These are phyloP conservation scores for Metridium senile DNA, from an alignment of 92 coral and sea anemone genomes.

Conservation along the genomic window DNA sequence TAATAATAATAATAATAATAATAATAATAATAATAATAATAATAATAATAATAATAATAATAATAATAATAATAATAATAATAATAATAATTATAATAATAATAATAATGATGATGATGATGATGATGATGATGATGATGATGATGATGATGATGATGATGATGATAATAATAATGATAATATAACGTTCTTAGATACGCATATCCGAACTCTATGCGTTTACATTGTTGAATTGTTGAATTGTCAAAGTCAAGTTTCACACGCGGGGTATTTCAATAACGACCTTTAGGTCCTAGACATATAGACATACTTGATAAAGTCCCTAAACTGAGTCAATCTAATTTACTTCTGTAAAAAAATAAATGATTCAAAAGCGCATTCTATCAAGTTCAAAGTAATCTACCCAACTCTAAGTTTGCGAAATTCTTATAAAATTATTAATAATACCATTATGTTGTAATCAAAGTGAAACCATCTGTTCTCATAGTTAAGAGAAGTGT, in stretches of 20 bases:
- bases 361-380: too few relatives aligned
- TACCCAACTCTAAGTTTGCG: background rate
- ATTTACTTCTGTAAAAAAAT: too few relatives aligned
- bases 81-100: background rate
- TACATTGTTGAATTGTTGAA: background rate
- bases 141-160: background rate
- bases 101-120: background rate
- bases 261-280: too few relatives aligned
- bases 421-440: background rate
- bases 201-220: background rate
- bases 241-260: too few relatives aligned
- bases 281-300: too few relatives aligned
- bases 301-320: too few relatives aligned
- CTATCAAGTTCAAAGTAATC: background rate
- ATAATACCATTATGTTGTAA: background rate
- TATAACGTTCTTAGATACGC: background rate
- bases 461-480: background rate
- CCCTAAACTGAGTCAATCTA: too few relatives aligned
- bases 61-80: too few relatives aligned
- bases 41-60: too few relatives aligned
- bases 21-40: too few relatives aligned
- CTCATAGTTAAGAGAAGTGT: background rate
- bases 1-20: too few relatives aligned
- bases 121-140: background rate
- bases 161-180: slow-evolving; percentile 1